phyloP scores from a whole-genome alignment of 2,888 invertebrate genomes.

The Drosophila quinaria region DNA sequence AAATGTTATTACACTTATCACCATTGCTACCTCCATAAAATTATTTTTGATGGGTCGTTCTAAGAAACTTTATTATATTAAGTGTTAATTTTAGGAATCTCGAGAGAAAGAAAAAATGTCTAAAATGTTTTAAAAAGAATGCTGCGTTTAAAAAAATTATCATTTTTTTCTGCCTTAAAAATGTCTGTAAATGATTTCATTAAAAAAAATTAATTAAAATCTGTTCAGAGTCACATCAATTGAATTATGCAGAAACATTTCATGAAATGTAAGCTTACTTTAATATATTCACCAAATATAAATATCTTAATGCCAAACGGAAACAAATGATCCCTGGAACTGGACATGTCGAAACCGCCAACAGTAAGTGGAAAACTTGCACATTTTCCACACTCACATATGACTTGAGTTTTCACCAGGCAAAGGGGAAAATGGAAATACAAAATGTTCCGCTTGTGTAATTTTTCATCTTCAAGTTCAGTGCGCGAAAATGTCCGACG shows the following conservation, averaged over 20 bases:
- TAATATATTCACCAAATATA: not conserved
- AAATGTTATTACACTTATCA: too few species aligned
- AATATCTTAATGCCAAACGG: not conserved
- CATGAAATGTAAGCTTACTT: not conserved
- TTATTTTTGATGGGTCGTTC: too few species aligned
- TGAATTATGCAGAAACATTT: not conserved
- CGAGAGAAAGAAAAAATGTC: too few species aligned
- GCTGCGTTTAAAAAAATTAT: too few species aligned
- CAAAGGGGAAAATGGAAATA: slow-evolving; percentile 18
- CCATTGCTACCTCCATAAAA: too few species aligned
- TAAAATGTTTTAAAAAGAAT: too few species aligned
- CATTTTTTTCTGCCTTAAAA: too few species aligned
- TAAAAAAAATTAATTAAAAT: not conserved
- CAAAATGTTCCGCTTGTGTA: slow-evolving; percentile 63
- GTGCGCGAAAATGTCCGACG: slow-evolving; percentile 27
- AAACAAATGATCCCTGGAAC: slow-evolving; percentile 53
- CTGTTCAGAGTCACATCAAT: not conserved
- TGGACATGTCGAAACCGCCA: slow-evolving; percentile 45
- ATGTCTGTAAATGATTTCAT: too few species aligned
- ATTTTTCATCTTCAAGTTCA: slow-evolving; percentile 73
- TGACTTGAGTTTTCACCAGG: slow-evolving; percentile 13
- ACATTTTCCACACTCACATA: slow-evolving; percentile 21
- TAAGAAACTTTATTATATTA: too few species aligned
- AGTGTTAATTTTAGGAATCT: too few species aligned
- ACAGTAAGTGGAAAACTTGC: slow-evolving; percentile 63